Evolutionary conservation across 2,113 vertebrate genomes (phyloP).

Genomic region (Gallinago undulata): DNA sequence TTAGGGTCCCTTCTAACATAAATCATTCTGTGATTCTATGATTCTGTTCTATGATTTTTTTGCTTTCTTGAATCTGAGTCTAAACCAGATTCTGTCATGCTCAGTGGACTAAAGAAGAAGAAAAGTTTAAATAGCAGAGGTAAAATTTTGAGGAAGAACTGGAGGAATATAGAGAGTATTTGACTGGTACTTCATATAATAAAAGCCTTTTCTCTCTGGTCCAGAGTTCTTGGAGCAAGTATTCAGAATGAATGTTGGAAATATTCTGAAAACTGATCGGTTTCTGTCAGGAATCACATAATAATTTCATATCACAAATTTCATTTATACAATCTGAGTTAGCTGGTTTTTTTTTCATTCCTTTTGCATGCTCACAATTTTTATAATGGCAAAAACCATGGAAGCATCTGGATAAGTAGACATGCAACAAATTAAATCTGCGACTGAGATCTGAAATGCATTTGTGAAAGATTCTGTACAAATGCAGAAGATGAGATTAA

Average conservation of each 20-base stretch:
- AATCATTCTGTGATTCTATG: neutral
- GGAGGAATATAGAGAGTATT: neutral
- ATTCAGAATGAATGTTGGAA: neutral
- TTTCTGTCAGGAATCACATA: neutral
- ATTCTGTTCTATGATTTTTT: neutral
- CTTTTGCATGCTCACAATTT: neutral
- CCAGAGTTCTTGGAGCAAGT: neutral
- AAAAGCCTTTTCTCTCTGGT: neutral
- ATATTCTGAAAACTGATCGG: neutral
- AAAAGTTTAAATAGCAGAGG: neutral
- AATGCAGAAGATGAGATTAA: neutral
- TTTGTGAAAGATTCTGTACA: neutral
- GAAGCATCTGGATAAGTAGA: neutral
- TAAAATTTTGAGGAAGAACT: neutral
- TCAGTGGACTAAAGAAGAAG: neutral
- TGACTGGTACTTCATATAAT: neutral
- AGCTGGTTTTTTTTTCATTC: neutral
- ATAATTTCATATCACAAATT: neutral
- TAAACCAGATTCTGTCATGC: neutral
- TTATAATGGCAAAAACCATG: neutral
- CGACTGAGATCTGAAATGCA: neutral
- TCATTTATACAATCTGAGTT: neutral
- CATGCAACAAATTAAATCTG: neutral
- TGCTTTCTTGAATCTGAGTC: neutral
- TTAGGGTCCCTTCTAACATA: neutral